Percentiles rank a stretch among this genome's conserved stretches.
phyloP scores from a whole-genome alignment of 2,888 invertebrate genomes.

The Piscicola geometra region DNA sequence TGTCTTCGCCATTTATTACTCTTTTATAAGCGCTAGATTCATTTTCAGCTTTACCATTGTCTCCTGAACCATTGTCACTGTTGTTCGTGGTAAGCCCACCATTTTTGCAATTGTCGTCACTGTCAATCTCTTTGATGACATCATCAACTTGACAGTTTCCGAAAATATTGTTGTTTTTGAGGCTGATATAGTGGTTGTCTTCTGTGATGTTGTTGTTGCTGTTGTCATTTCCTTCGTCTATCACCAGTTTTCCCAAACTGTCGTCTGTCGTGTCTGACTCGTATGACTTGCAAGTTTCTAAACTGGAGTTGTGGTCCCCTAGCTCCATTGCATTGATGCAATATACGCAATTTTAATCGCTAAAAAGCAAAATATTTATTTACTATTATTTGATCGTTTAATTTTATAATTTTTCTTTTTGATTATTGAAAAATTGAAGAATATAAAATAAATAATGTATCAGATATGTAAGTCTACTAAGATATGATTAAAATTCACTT shows the following conservation, averaged over 20 bases:
- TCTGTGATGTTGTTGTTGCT: not conserved
- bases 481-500: not conserved
- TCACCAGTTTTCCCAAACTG: conserved; percentile 13
- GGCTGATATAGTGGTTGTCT: not conserved
- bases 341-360: not conserved
- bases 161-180: not conserved
- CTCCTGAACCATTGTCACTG: no score
- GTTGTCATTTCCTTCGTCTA: not conserved
- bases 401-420: not conserved
- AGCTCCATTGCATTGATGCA: not conserved
- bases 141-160: not conserved
- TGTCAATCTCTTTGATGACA: not conserved
- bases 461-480: not conserved
- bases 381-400: not conserved
- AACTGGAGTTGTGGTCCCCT: not conserved
- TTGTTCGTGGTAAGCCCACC: no score
- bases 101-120: no score
- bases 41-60: no score
- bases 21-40: not conserved
- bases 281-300: not conserved
- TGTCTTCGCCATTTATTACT: not conserved
- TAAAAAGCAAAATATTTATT: not conserved
- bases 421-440: not conserved
- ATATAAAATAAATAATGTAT: not conserved
- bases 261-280: conserved; percentile 7